Evolutionary conservation across 1,140 invertebrate species (phyloP), one percentile per base, ranked within the genome.

Genomic region (Nasonia giraulti): DNA sequence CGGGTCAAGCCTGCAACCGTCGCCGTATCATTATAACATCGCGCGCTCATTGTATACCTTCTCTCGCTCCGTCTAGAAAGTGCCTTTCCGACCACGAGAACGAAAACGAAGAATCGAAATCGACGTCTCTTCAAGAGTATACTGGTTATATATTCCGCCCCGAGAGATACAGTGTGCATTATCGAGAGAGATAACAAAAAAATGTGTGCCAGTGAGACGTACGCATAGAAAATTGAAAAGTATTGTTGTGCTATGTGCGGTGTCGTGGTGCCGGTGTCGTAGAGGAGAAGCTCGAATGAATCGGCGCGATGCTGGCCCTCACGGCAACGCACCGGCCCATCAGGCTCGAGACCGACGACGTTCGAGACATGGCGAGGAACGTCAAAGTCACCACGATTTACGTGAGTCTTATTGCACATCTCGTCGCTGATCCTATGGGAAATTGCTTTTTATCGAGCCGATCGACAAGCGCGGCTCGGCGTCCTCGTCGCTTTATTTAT

Each of bases 311-410:
- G 92, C 84, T 92, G 88, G 91, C 92, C 84, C 89, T 91, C 81
- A 90, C 90, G 87, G 87, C 91, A 86, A 89, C 89, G 78, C 91
- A 88, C 90, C 91, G 85, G 87, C 88, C 89, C n/a, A 90, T 90
- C 83, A 90, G 89, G 82, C 87, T 90, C 80, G 92, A 93, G 86
- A 90, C 91, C 85, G 92, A 93, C 88, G 92, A 93, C 87, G 90
- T 92, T 85, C 90, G 92, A 88, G 91, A 93, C 87, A 92, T 93
- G 90, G 90, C 91, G 86, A 92, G 92, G 89, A 92, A 89, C 86
- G 90, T 90, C 86, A 90, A 90, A 87, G 91, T 93, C 88, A 91
- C 92, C 14, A 92, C 91, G 83, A 89, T 92, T 90, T 93, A 93
- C 86, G 92, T 93, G 90, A 93, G 92, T 93, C 80, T n/a, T 73